phyloP scores from a whole-genome alignment of 2,888 invertebrate genomes.

The Synergus gifuensis region DNA sequence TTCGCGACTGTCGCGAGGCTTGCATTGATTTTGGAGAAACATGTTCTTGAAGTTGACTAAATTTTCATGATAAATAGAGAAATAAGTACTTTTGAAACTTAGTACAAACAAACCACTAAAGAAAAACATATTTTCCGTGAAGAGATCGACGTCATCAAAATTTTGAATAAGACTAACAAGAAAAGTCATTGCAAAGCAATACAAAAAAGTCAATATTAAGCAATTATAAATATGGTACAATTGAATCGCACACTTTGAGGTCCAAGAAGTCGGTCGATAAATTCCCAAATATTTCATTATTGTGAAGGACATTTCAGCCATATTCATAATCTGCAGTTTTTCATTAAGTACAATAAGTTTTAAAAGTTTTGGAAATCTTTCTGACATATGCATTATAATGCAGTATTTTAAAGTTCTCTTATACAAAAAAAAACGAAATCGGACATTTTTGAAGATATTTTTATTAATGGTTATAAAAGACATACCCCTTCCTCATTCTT shows the following conservation, averaged over 20 bases:
- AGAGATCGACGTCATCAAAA: neutral
- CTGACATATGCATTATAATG: no score
- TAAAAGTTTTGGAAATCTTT: no score
- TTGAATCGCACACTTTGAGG: neutral
- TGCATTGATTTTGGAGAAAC: slow-evolving; percentile 3
- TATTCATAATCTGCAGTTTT: neutral
- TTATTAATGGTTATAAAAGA: no score
- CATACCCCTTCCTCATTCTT: no score
- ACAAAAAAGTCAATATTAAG: neutral
- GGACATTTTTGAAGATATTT: no score
- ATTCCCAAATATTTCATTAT: slow-evolving; percentile 16
- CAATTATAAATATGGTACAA: neutral
- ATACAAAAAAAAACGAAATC: no score
- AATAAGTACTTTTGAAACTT: neutral
- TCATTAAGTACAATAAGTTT: no score
- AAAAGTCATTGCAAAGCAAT: neutral
- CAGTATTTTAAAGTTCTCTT: no score
- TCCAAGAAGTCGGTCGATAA: neutral
- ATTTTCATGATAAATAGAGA: slow-evolving; percentile 11
- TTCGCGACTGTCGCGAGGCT: neutral
- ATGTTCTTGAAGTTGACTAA: slow-evolving; percentile 8
- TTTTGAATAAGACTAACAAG: neutral
- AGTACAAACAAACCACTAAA: neutral
- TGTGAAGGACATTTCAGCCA: neutral
- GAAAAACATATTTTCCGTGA: neutral